phyloP scores from a whole-genome alignment of 2,797 vertebrate genomes.

The Lepidocolaptes lacrymiger region DNA sequence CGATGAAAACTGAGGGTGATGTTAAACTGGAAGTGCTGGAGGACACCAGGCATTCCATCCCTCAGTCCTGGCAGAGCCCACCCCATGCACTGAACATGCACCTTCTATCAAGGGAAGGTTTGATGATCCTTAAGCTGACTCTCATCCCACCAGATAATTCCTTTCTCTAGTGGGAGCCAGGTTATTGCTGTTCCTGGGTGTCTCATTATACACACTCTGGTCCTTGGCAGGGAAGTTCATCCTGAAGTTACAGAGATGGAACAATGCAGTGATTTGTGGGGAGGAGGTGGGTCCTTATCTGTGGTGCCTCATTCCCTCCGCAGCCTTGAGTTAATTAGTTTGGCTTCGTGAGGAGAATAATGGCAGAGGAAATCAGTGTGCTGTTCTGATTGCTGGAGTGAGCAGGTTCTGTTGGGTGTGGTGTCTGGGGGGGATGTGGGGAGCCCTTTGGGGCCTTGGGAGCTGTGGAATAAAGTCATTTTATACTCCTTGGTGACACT shows the following conservation, averaged over 20 bases:
- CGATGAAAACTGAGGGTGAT: not conserved
- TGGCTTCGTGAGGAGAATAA: not conserved
- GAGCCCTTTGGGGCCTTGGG: not conserved
- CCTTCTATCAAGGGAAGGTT: not conserved
- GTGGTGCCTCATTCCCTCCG: not conserved
- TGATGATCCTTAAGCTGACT: not conserved
- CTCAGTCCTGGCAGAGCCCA: not conserved
- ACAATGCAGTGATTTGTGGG: not conserved
- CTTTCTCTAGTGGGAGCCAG: constrained; percentile 6
- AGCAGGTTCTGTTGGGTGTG: not conserved
- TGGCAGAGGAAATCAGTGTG: not conserved
- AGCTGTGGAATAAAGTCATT: not conserved
- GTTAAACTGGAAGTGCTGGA: not conserved
- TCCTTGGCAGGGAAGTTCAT: constrained; percentile 9
- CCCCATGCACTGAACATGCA: not conserved
- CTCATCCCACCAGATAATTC: not conserved
- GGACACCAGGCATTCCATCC: not conserved
- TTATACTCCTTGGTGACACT: fast-evolving
- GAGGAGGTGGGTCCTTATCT: not conserved
- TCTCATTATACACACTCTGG: not conserved
- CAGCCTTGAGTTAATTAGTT: constrained; percentile 39
- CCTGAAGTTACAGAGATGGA: not conserved
- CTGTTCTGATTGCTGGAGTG: not conserved
- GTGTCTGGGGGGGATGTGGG: not conserved
- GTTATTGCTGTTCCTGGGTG: not conserved